Percentiles rank a stretch among this genome's conserved stretches.
Evolutionary conservation across 2,888 invertebrate genomes (phyloP).

Genomic region (Galerucella nymphaeae): DNA sequence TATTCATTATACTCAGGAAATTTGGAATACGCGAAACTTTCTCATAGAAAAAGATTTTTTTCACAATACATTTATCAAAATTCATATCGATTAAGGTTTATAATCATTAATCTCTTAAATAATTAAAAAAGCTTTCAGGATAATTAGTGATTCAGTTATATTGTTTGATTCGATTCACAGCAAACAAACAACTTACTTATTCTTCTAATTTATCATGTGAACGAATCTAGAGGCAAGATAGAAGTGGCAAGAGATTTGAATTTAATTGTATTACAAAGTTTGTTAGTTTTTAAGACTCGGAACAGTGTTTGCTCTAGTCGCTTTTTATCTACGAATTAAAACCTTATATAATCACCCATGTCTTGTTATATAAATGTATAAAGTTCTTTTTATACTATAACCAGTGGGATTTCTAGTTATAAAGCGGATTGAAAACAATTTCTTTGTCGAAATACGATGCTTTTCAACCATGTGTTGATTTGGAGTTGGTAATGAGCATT

Average conservation of each 20-base stretch:
- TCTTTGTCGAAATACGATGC: too few relatives aligned
- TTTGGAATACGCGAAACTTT: too few relatives aligned
- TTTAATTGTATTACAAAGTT: constrained; percentile 23
- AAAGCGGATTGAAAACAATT: too few relatives aligned
- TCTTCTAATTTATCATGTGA: constrained; percentile 22
- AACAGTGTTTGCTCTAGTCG: neutral
- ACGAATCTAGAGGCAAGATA: constrained; percentile 14
- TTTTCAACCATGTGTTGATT: too few relatives aligned
- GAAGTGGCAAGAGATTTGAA: constrained; percentile 8
- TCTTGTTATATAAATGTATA: too few relatives aligned
- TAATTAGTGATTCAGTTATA: constrained; percentile 17
- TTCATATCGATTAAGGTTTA: neutral
- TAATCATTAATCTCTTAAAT: neutral
- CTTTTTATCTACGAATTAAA: constrained; percentile 6
- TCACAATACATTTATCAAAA: neutral
- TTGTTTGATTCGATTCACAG: constrained; percentile 22
- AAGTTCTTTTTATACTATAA: too few relatives aligned
- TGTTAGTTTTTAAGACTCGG: constrained; percentile 12
- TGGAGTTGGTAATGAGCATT: too few relatives aligned
- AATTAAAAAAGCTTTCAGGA: constrained; percentile 25
- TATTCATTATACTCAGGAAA: too few relatives aligned
- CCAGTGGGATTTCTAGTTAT: too few relatives aligned
- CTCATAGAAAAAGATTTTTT: too few relatives aligned
- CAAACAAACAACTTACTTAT: constrained; percentile 29
- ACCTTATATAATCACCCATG: neutral